phyloP scores from a whole-genome alignment of 1,140 invertebrate species.

The Agrypnia vestita region DNA sequence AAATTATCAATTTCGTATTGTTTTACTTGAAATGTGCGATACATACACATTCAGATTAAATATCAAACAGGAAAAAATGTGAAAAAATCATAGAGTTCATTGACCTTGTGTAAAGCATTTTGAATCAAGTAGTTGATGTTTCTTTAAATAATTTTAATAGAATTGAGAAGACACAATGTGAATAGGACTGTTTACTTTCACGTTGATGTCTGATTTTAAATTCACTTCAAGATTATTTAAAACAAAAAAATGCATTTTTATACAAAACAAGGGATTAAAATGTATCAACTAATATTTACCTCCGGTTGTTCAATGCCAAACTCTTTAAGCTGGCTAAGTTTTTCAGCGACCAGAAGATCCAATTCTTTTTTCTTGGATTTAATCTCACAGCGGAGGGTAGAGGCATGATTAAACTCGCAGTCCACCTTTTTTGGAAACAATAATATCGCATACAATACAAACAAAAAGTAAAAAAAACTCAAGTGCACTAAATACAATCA shows the following conservation, averaged over 20 bases:
- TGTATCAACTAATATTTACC: conserved; percentile 45
- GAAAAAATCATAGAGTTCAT: too few species aligned
- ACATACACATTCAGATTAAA: too few species aligned
- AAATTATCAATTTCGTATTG: too few species aligned
- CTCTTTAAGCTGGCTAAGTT: conserved; percentile 71
- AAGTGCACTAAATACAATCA: conserved; percentile 36
- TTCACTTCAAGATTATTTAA: neutral
- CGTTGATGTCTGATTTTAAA: neutral
- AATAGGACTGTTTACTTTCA: too few species aligned
- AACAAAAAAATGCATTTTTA: neutral
- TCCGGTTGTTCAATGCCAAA: conserved; percentile 63
- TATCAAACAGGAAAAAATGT: too few species aligned
- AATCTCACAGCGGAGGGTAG: conserved; percentile 65
- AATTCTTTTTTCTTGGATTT: conserved; percentile 63
- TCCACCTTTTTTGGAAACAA: conserved; percentile 57
- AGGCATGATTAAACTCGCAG: conserved; percentile 61
- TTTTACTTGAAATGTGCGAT: too few species aligned
- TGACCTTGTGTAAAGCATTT: too few species aligned
- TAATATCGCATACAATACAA: conserved; percentile 53
- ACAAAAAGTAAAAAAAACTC: conserved; percentile 34
- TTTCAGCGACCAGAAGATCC: conserved; percentile 68
- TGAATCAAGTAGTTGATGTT: too few species aligned
- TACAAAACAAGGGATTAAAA: neutral
- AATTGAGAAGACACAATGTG: too few species aligned
- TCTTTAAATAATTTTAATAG: too few species aligned